Evolutionary conservation across 2,888 invertebrate genomes (phyloP).

Genomic region (Dynastes tityus): DNA sequence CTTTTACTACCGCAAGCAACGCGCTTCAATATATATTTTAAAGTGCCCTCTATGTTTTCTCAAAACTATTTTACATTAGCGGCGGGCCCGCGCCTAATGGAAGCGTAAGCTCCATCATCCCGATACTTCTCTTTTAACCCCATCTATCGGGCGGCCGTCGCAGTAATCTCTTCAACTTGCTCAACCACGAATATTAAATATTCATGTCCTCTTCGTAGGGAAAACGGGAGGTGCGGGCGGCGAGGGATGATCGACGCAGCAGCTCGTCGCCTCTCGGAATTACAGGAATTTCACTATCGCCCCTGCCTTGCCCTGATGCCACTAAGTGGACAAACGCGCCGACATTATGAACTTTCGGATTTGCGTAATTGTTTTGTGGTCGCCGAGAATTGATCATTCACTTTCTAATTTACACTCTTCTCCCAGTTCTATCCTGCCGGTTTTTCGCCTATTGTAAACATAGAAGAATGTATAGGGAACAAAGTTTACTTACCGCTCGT

Average conservation of each 20-base stretch:
- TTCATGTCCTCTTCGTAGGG: constrained; percentile 43
- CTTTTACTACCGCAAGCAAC: no score
- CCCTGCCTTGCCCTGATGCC: not conserved
- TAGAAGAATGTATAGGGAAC: no score
- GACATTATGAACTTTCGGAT: constrained; percentile 46
- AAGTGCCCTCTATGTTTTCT: constrained; percentile 42
- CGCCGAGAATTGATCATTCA: constrained; percentile 37
- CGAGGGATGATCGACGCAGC: constrained; percentile 32
- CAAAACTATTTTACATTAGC: constrained; percentile 47
- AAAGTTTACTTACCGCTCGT: no score
- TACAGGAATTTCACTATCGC: constrained; percentile 43
- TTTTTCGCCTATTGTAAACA: no score
- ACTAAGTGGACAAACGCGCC: not conserved
- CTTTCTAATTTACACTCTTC: constrained; percentile 31
- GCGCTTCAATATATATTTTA: constrained; percentile 20
- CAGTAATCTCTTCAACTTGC: constrained; percentile 41
- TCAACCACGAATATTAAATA: constrained; percentile 51
- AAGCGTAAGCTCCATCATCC: constrained; percentile 38
- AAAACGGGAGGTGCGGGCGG: not conserved
- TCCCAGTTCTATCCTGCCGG: not conserved
- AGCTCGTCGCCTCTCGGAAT: constrained; percentile 36
- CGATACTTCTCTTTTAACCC: not conserved
- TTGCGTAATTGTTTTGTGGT: constrained; percentile 45
- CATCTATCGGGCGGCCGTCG: not conserved
- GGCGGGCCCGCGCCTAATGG: constrained; percentile 34